Percentiles rank a stretch among this genome's conserved stretches.
Evolutionary conservation across 2,888 invertebrate genomes (phyloP).

Genomic region (Hirtodrosophila alboralis): DNA sequence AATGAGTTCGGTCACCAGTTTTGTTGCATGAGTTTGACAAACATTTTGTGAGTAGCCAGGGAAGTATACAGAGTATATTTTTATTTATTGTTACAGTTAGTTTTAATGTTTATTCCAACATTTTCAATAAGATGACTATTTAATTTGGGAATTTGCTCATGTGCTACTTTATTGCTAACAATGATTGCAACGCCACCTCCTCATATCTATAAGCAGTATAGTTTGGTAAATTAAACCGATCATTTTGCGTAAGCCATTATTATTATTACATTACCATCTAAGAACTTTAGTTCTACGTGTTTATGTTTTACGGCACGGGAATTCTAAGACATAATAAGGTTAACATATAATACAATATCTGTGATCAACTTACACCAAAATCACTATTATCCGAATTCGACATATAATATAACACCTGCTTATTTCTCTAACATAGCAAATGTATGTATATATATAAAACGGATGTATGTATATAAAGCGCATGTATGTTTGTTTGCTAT

Average conservation of each 20-base stretch:
- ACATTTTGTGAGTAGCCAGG: constrained; percentile 4
- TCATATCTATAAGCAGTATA: constrained; percentile 9
- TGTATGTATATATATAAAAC: too few species aligned
- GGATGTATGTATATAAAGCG: too few species aligned
- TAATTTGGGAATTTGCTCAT: constrained; percentile 3
- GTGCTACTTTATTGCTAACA: constrained; percentile 7
- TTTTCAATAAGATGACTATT: constrained; percentile 10
- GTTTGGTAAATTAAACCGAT: constrained; percentile 2
- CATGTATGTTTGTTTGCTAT: too few species aligned
- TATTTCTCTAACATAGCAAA: too few species aligned
- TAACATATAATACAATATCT: too few species aligned
- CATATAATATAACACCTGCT: too few species aligned
- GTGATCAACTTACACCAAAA: too few species aligned
- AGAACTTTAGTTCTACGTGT: constrained; percentile 8
- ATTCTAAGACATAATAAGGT: constrained; percentile 24
- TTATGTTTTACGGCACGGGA: constrained; percentile 9
- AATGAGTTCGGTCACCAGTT: constrained; percentile 1
- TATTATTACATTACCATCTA: constrained; percentile 8
- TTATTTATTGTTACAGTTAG: neutral
- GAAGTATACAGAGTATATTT: constrained; percentile 6
- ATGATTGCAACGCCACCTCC: constrained; percentile 4
- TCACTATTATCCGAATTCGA: too few species aligned
- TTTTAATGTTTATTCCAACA: constrained; percentile 4
- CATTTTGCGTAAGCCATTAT: constrained; percentile 4
- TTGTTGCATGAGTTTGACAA: neutral